phyloP scores from a whole-genome alignment of 2,888 invertebrate species.

The Cryptus viduatorius region DNA sequence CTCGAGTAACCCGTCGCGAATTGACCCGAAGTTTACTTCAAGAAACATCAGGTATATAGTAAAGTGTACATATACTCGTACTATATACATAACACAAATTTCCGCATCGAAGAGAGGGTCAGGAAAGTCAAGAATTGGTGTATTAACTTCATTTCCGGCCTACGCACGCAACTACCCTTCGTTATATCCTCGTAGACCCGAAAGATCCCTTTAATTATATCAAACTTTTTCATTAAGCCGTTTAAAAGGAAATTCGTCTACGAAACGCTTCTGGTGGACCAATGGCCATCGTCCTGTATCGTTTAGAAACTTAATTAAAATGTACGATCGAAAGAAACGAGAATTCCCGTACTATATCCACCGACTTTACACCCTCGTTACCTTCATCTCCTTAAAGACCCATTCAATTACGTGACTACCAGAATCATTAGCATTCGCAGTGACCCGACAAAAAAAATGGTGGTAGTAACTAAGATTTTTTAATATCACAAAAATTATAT shows the following conservation, averaged over 20 bases:
- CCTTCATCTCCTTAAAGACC: not conserved
- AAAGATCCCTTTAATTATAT: slow-evolving; percentile 32
- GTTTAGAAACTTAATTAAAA: slow-evolving; percentile 5
- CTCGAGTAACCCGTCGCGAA: slow-evolving; percentile 14
- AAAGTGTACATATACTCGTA: not conserved
- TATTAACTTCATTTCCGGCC: slow-evolving; percentile 32
- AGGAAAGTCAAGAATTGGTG: slow-evolving; percentile 2
- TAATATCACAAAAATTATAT: too few species aligned
- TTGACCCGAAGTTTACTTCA: slow-evolving; percentile 56
- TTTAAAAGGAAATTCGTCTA: not conserved
- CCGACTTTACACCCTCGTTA: slow-evolving; percentile 11
- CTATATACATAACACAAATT: not conserved
- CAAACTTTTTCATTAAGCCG: not conserved
- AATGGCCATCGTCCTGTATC: not conserved
- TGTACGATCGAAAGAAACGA: slow-evolving; percentile 8
- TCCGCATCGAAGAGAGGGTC: not conserved
- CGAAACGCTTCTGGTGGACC: not conserved
- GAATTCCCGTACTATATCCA: not conserved
- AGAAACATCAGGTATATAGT: slow-evolving; percentile 60
- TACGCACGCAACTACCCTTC: slow-evolving; percentile 20
- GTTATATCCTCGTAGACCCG: slow-evolving; percentile 13
- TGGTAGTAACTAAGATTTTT: too few species aligned
- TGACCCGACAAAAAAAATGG: not conserved
- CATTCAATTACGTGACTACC: slow-evolving; percentile 10
- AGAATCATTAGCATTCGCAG: not conserved